Evolutionary conservation across 1,140 invertebrate species (phyloP), one percentile per base, ranked within the genome.

Genomic region (Probaryconus sp.): DNA sequence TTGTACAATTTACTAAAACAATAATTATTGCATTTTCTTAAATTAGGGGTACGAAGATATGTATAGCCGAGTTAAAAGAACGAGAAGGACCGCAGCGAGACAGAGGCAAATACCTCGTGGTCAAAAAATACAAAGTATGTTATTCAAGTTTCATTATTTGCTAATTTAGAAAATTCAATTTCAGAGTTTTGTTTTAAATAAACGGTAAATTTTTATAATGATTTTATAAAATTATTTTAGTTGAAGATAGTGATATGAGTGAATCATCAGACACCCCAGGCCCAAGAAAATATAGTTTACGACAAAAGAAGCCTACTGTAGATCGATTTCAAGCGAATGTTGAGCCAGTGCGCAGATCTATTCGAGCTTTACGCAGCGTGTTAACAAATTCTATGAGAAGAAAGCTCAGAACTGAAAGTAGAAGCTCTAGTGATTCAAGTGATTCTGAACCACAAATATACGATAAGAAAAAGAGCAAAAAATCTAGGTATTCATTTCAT

Each of bases 1-100:
- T 30, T 24, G 21, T 24, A n/a, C 16, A 51, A 20, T 47, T 37
- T 45, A 28, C 42, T 20, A 21, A 60, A 50, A 26, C 30, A 14
- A 16, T n/a, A n/a, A n/a, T 33, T n/a, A 33, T 33, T 4, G n/a
- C 3, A 45, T 55, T 37, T 58, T 47, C 40, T 74, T 17, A 42
- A 73, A 77, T 18, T 50, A 89, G 84, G 84, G 87, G 6, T 89
- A 83, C 61, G 85, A 88, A 31, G 91, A 92, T 72, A 91, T 92
- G 90, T 92, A 92, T 56, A 90, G 90, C 10, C 80, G 90, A 67
- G 90, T 91, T 4, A 92, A 92, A 69, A 81, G 90, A 63, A 87
- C 89, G 11, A 84, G 88, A 64, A 85, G 89, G 64, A 81, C 80
- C 18, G 80, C 86, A n/a, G n/a, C n/a, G n/a, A n/a, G n/a, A 1